Percentiles rank a stretch among this genome's conserved stretches.
Conservation (phyloP, 1,140 invertebrate genomes). For the Tribolium castaneum region DNA sequence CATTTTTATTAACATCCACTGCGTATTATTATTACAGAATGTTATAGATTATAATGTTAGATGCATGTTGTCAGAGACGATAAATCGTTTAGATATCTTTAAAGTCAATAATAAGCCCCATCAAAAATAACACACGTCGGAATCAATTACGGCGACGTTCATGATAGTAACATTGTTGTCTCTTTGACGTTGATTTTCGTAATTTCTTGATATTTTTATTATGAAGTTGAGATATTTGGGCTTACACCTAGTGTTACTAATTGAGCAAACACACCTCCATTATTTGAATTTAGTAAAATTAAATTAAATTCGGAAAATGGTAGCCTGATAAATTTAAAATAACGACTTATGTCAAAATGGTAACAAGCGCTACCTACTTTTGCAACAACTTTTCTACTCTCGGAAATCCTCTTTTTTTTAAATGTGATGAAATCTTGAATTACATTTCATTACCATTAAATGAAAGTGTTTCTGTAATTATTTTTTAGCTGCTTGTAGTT, state of each 20-base stretch:
- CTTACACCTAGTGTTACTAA: no score
- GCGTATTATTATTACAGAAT: no score
- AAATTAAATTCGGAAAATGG: no score
- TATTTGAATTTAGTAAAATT: no score
- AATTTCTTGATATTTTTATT: no score
- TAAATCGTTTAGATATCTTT: background rate
- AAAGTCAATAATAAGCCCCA: background rate
- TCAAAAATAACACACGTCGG: background rate
- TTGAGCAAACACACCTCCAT: no score
- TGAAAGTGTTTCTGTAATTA: constrained; percentile 5
- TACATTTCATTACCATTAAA: background rate
- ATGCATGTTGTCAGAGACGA: background rate
- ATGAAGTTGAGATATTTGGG: no score
- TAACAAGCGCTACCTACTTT: no score
- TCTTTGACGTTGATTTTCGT: background rate
- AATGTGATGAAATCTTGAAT: background rate
- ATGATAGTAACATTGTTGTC: background rate
- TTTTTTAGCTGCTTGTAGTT: background rate
- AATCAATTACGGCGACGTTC: background rate
- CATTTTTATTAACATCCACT: no score
- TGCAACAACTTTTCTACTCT: background rate
- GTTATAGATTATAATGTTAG: background rate
- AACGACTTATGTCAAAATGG: no score
- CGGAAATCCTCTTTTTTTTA: background rate
- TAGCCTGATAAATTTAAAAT: no score